These are phyloP conservation scores for Megaceryle alcyon DNA, from an alignment of 2,797 vertebrate genomes.

Conservation along the genomic window DNA sequence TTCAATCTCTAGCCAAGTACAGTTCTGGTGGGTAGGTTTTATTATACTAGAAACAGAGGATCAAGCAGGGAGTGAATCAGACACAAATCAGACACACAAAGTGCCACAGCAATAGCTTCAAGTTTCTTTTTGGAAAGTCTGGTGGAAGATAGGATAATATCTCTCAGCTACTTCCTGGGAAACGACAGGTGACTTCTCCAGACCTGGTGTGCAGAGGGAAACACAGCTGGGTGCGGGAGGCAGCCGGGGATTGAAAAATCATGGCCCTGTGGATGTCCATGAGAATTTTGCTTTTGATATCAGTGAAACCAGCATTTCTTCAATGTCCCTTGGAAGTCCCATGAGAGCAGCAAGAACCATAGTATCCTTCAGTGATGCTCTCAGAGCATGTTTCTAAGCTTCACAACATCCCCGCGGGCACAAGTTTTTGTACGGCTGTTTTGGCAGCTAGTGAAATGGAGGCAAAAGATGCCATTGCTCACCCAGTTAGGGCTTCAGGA, in stretches of 20 bases:
- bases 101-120: slow-evolving; percentile 70
- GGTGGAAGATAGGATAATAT: slow-evolving; percentile 80
- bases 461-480: neutral
- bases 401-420: neutral
- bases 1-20: neutral
- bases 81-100: neutral
- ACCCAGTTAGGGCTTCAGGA: neutral
- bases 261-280: neutral
- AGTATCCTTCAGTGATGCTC: neutral
- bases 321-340: neutral
- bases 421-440: neutral
- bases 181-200: slow-evolving; percentile 79
- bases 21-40: neutral
- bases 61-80: neutral
- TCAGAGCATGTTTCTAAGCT: neutral
- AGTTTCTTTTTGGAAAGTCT: slow-evolving; percentile 80
- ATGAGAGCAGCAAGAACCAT: neutral
- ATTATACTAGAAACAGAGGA: neutral
- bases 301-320: neutral
- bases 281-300: neutral
- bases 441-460: neutral
- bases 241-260: neutral
- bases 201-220: slow-evolving; percentile 52
- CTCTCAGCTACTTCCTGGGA: slow-evolving; percentile 79
- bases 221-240: neutral